Conservation (phyloP, 2,113 vertebrate genomes). For the Chlorodrepanis virens region DNA sequence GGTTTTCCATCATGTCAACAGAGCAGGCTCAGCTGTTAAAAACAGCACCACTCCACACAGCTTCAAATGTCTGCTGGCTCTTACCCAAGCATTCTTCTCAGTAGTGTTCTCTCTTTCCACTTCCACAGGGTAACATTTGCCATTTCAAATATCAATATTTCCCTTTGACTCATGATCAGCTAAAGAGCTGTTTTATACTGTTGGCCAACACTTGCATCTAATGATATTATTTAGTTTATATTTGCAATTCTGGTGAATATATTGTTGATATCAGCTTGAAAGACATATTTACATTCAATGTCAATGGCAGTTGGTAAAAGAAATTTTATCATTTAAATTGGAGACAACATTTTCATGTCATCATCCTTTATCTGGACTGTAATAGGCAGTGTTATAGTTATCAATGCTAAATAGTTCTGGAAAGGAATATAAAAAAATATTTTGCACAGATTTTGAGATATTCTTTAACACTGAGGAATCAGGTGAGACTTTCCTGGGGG, state of each 20-base stretch:
- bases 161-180: neutral
- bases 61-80: neutral
- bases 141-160: constrained; percentile 45
- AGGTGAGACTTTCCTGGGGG: neutral
- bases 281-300: neutral
- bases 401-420: neutral
- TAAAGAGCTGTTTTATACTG: neutral
- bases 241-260: neutral
- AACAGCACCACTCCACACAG: neutral
- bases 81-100: neutral
- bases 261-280: neutral
- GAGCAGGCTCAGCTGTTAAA: neutral
- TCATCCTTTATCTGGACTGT: neutral
- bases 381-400: neutral
- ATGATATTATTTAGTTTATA: neutral
- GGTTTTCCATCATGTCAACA: neutral
- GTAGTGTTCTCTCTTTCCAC: neutral
- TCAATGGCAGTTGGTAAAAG: neutral
- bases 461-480: neutral
- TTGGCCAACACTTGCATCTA: neutral
- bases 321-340: neutral
- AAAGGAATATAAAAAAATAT: neutral
- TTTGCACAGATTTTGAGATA: neutral
- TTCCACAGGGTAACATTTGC: neutral
- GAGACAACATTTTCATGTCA: neutral